Base-by-base conservation (phyloP, 2,888 invertebrate species). In the Synergus japonicus region DNA sequence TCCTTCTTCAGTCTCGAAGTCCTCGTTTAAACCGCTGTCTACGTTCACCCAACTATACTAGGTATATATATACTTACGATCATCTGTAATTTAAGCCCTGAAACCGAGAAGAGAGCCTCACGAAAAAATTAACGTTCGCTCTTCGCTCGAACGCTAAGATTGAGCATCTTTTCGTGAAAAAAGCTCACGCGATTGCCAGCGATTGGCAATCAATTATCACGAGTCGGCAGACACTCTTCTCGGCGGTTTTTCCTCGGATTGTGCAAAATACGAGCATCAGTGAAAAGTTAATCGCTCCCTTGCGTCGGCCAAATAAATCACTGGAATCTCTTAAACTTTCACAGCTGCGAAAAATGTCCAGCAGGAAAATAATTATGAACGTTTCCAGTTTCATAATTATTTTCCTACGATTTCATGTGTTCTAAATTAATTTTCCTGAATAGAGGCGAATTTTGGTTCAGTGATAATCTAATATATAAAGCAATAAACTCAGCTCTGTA, bases 161-260 rank as follows among this genome's bases (percentile, higher is more conserved):
- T 49, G 49, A 69, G 13, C 22, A 49, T 37, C 46, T 29, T 69
- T 69, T 29, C 15, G 9, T 29, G 29, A 69, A 69, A 49, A 69
- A 69, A 15, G 49, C 49, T 13, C 29, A 69, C 69, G 69, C 69
- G 29, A 46, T 67, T 46, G 22, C 69, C 44, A 29, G 46, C 69
- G 29, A 69, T 54, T 54, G 37, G 73, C 73, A 37, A 73, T 73
- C 73, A 73, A 73, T 73, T 73, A 73, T 54, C 67, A 22, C 67
- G 13, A 67, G 29, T 73, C 4, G 73, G 41, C 15, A 73, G 15
- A 73, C 73, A 73, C 49, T 54, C 54, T 54, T 54, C 54, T 49
- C 18, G 46, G 13, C 49, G n/a, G 54, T 73, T 54, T 73, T 73
- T 41, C 18, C 54, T n/a, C 37, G 12, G 54, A 58, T 73, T 73